Conservation (phyloP, 2,888 invertebrate genomes). For the Morpho achilles region DNA sequence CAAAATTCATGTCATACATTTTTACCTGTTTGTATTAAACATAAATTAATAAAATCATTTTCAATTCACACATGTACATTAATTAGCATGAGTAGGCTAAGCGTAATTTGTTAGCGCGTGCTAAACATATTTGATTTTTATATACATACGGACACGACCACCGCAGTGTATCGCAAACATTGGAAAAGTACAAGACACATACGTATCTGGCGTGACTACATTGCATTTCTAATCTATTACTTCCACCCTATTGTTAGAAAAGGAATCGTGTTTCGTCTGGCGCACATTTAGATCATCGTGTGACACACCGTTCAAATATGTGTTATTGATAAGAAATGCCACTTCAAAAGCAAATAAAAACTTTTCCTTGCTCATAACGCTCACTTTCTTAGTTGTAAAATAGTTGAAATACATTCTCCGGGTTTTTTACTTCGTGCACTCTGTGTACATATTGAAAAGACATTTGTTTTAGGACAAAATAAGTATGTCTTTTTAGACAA, state of each 20-base stretch:
- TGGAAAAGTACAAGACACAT: slow-evolving; percentile 63
- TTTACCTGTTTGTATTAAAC: no score
- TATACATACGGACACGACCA: slow-evolving; percentile 43
- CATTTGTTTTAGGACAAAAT: no score
- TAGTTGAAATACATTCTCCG: no score
- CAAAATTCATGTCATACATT: no score
- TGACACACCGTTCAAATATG: slow-evolving; percentile 18
- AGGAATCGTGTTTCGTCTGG: background rate
- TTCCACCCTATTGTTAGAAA: slow-evolving; percentile 20
- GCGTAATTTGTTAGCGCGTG: slow-evolving; percentile 53
- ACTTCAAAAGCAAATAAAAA: background rate
- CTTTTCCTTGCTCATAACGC: no score
- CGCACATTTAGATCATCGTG: slow-evolving; percentile 13
- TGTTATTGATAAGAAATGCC: background rate
- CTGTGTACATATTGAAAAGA: no score
- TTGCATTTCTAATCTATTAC: slow-evolving; percentile 26
- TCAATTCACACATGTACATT: background rate
- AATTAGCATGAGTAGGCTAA: slow-evolving; percentile 2
- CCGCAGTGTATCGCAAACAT: slow-evolving; percentile 51
- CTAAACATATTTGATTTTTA: slow-evolving; percentile 66
- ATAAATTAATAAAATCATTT: background rate
- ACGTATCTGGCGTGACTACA: slow-evolving; percentile 12
- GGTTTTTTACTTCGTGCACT: no score
- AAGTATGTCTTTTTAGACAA: no score
- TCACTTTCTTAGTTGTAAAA: no score